These are phyloP conservation scores for Pheosia gnoma DNA, from an alignment of 2,888 invertebrate species.

Conservation along the genomic window DNA sequence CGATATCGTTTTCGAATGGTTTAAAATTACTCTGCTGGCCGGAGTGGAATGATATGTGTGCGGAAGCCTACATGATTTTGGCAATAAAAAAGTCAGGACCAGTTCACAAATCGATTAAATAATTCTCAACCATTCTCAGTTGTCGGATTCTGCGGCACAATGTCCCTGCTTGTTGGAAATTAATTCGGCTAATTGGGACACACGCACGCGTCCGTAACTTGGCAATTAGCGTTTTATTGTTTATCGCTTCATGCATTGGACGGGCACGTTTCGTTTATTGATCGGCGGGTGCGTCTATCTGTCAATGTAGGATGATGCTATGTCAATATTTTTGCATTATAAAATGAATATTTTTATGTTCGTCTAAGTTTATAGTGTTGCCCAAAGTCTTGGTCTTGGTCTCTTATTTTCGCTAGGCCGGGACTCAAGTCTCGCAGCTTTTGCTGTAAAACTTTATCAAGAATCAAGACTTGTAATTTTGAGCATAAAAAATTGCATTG, in stretches of 20 bases:
- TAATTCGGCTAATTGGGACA: slow-evolving; percentile 55
- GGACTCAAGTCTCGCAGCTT: too few species aligned
- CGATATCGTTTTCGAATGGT: too few species aligned
- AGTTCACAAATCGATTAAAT: background rate
- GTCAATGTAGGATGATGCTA: background rate
- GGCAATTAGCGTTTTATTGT: slow-evolving; percentile 28
- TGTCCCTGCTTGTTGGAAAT: slow-evolving; percentile 49
- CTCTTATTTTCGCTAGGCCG: too few species aligned
- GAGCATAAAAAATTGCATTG: too few species aligned
- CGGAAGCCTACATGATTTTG: too few species aligned
- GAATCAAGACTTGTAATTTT: too few species aligned
- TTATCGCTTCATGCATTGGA: slow-evolving; percentile 14
- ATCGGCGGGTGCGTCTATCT: slow-evolving; percentile 10
- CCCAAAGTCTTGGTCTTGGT: too few species aligned
- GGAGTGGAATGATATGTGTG: too few species aligned
- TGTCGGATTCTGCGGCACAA: background rate
- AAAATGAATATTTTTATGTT: background rate
- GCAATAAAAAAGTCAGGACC: too few species aligned
- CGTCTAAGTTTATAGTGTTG: background rate
- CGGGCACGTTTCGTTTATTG: slow-evolving; percentile 28
- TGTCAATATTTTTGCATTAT: background rate
- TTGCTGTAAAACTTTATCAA: too few species aligned
- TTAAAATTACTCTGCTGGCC: too few species aligned
- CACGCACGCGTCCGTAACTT: slow-evolving; percentile 24
- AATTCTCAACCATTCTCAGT: background rate